These are phyloP conservation scores for Cryptoprocta ferox DNA, from an alignment of 2,797 vertebrate genomes.

Conservation along the genomic window DNA sequence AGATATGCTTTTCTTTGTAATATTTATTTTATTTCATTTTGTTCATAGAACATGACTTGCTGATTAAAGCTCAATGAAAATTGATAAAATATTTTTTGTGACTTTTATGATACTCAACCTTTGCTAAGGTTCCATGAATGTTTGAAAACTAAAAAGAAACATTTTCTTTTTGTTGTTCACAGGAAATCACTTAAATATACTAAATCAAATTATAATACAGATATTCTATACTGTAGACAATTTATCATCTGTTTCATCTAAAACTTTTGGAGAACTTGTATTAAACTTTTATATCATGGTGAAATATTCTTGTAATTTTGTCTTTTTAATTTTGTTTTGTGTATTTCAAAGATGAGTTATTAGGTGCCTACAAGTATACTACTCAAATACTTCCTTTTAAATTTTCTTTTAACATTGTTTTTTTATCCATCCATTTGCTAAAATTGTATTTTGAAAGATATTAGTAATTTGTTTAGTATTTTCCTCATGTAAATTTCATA, in stretches of 20 bases:
- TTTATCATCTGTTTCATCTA: background rate
- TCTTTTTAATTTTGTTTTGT: background rate
- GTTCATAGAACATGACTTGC: background rate
- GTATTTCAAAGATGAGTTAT: background rate
- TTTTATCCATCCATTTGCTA: background rate
- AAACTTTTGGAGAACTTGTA: background rate
- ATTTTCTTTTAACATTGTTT: background rate
- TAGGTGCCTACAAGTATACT: background rate
- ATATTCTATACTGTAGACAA: background rate
- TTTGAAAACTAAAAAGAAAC: background rate
- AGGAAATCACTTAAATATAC: background rate
- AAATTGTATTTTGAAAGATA: background rate
- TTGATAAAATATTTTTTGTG: background rate
- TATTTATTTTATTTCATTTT: conserved; percentile 23
- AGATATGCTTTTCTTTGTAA: background rate
- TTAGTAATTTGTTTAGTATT: background rate
- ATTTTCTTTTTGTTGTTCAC: background rate
- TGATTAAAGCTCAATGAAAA: background rate
- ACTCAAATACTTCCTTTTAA: background rate
- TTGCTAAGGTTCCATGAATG: background rate
- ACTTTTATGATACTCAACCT: background rate
- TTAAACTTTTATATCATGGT: background rate
- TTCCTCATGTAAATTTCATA: background rate
- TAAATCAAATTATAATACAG: background rate
- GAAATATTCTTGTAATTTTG: background rate